Base-by-base conservation (phyloP, 2,888 invertebrate species). In the Acronicta psi region DNA sequence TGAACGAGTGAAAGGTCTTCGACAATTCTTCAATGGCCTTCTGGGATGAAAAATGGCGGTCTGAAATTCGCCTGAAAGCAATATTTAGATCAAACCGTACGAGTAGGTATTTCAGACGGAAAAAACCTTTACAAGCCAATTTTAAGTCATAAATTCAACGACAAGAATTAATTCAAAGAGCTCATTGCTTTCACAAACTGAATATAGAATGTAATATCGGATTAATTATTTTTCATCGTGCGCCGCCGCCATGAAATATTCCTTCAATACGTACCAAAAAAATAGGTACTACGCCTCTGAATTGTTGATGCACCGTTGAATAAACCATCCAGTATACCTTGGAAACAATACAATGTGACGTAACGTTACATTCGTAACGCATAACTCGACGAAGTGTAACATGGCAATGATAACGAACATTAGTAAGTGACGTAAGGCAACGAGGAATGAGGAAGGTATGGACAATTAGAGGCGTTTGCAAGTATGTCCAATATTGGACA, bases 251-350 rank as follows among this genome's bases (percentile, higher is more conserved):
- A 72, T 59, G 68, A 63, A 56, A 70, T 63, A 70, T 70, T 59
- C 53, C 59, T 71, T 60, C 58, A 69, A 73, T 66, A 59, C 56
- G 36, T 34, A 49, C 58, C 43, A 66, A 73, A 69, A 68, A 72
- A 67, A 71, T 31, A 34, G 34, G 34, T 34, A 34, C n/a, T 68
- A 54, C 52, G 54, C 50, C 38, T 59, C 59, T 79, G 79, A 81
- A 81, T 80, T 67, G 59, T 79, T 77, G 66, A 81, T 77, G 70
- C 62, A 65, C 60, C 58, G 50, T 47, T 80, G 77, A 80, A 81
- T 81, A 77, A 77, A 73, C 72, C 59, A 80, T 71, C 53, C 47
- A 47, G 58, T 42, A 53, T 66, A 69, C 67, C 50, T 47, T 36
- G 36, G 55, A 51, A 70, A 70, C 75, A 64, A 66, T 66, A 44